These are phyloP conservation scores for Corythornis vintsioides DNA, from an alignment of 2,113 vertebrate species.

Conservation along the genomic window DNA sequence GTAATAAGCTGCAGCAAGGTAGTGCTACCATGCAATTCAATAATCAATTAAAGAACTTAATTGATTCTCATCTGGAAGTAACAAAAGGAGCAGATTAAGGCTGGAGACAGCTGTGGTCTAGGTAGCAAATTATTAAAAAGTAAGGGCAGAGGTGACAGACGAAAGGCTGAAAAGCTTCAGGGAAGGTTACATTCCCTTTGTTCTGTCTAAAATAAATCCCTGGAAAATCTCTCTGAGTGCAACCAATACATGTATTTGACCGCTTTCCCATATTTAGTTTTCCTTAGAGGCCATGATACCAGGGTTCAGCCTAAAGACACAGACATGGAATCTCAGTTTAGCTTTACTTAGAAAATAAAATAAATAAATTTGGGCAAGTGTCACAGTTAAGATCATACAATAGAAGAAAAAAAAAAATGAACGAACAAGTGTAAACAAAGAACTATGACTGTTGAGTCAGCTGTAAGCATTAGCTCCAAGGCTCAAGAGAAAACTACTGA, in stretches of 20 bases:
- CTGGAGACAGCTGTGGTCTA: not conserved
- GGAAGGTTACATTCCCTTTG: not conserved
- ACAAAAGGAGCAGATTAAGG: not conserved
- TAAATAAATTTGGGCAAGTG: rapidly evolving
- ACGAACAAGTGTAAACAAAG: not conserved
- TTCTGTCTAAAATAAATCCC: not conserved
- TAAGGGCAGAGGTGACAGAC: not conserved
- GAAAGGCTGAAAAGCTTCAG: not conserved
- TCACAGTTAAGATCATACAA: not conserved
- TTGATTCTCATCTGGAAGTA: not conserved
- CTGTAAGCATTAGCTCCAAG: not conserved
- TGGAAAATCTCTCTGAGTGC: not conserved
- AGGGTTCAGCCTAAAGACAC: not conserved
- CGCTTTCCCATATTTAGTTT: not conserved
- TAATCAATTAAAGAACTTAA: not conserved
- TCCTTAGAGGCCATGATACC: not conserved
- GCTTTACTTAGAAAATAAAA: not conserved
- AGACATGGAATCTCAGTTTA: not conserved
- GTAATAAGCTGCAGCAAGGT: not conserved
- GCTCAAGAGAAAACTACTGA: not conserved
- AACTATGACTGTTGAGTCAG: not conserved
- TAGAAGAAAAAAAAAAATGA: not conserved
- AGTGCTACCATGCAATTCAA: not conserved
- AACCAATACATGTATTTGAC: not conserved
- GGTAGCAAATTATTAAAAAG: not conserved